Conservation (phyloP, 2,113 vertebrate genomes). For the Trogon surrucura region DNA sequence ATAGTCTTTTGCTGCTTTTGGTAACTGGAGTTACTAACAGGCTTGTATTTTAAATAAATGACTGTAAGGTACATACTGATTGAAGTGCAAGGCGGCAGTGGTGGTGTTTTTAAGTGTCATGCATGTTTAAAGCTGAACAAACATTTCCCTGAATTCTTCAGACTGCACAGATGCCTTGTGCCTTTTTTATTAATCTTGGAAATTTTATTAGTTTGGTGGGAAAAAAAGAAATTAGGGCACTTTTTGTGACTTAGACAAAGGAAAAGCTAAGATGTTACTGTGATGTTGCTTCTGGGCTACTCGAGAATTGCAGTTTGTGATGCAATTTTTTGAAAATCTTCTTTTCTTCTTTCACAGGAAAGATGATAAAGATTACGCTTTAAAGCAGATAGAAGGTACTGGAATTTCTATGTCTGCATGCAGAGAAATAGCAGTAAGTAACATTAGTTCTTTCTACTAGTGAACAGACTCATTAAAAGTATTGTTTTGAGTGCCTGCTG, state of each 20-base stretch:
- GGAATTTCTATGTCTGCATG: slow-evolving; percentile 99
- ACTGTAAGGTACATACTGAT: background rate
- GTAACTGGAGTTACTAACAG: background rate
- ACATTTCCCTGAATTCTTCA: background rate
- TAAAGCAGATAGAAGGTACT: slow-evolving; percentile 99
- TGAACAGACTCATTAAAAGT: background rate
- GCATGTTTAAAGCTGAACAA: background rate
- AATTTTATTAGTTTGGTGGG: background rate
- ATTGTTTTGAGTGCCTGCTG: background rate
- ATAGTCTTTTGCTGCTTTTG: background rate
- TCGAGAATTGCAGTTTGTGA: background rate
- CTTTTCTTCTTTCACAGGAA: slow-evolving; percentile 88
- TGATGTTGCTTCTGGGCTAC: background rate
- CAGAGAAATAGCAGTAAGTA: slow-evolving; percentile 99
- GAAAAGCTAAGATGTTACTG: background rate
- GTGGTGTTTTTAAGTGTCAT: background rate
- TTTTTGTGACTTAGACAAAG: background rate
- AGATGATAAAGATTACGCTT: slow-evolving; percentile 98
- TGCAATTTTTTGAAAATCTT: slow-evolving; percentile 26
- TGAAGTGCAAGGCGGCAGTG: accelerated
- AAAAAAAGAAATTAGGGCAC: background rate
- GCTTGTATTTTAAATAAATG: background rate
- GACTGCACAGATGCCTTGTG: background rate
- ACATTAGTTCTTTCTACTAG: slow-evolving; percentile 44
- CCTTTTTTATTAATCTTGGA: background rate